Evolutionary conservation across 2,888 invertebrate species (phyloP), one percentile per base, ranked within the genome.

Genomic region (Drosophila phalerata): DNA sequence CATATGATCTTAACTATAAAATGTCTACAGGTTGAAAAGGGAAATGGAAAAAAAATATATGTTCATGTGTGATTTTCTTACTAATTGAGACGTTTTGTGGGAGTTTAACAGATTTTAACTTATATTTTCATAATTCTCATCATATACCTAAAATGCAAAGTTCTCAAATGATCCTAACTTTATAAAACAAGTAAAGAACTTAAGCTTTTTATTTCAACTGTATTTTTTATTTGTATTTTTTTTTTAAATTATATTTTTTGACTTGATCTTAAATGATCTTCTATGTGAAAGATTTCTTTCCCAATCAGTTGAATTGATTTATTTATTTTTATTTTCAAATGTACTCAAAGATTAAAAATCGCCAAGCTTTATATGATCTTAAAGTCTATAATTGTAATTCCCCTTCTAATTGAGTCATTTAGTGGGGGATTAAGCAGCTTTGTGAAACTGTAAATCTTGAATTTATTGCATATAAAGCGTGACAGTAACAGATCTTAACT

Each of bases 1-100:
- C 79, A 78, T 75, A 79, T 43, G 55, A 40, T 47, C 9, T 13
- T 3, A 56, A 38, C 47, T 28, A 34, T 25, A 2, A 17, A 28
- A 28, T 28, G 6, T 28, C 28, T 17, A 30, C 48, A 52, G 52
- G 37, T 52, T 40, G 52, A 30, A 30, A 48, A 17, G 28, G 30
- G 30, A 30, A 30, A 30, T 30, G 30, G 2, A 8, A 10, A 10
- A 30, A 13, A 28, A 37, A 45, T 25, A 34, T 45, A 17, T n/a
- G 5, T 38, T 25, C 1, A 11, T 17, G 8, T 9, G 22, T 32
- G 32, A 55, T 57, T 57, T 47, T 15, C n/a, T 1, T 17, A 6
- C 17, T 38, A 48, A 40, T 58, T 48, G 51, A 71, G 64, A 55
- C 40, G 22, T 77, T 49, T 43, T 8, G 1, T 10, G 6, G 2